Evolutionary conservation across 23 tunicate genomes (phyloP), one percentile per base, ranked within the genome.

Genomic region (Halocynthia aurantium): DNA sequence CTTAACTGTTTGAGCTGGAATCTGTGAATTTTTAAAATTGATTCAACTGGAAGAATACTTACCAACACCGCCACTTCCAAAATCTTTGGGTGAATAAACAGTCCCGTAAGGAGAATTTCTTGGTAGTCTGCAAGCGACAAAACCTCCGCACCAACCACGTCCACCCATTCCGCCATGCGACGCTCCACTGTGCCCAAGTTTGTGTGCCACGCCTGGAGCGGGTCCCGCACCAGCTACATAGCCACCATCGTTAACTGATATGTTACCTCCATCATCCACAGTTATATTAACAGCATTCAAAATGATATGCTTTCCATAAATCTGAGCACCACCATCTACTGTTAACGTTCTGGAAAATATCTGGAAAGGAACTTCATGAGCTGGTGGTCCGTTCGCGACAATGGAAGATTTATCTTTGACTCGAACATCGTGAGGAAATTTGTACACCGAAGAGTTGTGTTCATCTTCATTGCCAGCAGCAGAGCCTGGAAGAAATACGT

Each of bases 101-200:
- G 80, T 58, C 11, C 80, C 80, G 50, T 76, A 76, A 8, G 80
- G 80, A 0, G 67, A 13, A 6, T 76, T 76, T 31, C 80, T 55
- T 18, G 66, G 80, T 5, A 76, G 22, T 0, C 80, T 52, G 57
- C 80, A 76, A 7, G 80, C 80, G 52, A 52, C 17, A 56, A 58
- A 76, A 7, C 80, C 80, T 0, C 61, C 80, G 61, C 80, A 76
- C 40, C 80, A 67, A 17, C 80, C 80, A 7, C 80, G 60, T 17
- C 80, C 80, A 10, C 80, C 80, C 80, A 76, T 76, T 7, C 80
- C 80, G 22, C 80, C 80, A 22, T 76, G 80, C 9, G 80, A 76
- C 11, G 69, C 80, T 40, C 80, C 80, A 57, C 80, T 76, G 80
- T 76, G 80, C 1, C 80, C 80, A 12, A 76, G 69, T 52, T 22